These are phyloP conservation scores for Xestia xanthographa DNA, from an alignment of 2,888 invertebrate genomes.

Conservation along the genomic window DNA sequence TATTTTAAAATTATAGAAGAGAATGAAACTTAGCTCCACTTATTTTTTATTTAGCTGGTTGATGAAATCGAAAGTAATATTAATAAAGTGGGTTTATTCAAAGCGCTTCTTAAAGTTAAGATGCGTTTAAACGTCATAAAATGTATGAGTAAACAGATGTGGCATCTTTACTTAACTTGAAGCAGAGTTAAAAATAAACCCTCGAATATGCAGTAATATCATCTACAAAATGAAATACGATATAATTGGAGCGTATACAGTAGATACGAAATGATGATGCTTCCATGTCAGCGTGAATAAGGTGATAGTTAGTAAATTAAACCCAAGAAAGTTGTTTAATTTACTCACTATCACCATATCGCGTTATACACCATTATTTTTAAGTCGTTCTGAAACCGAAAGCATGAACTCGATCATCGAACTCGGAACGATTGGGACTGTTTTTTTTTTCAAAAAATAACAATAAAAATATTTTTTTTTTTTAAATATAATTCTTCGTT, in stretches of 20 bases:
- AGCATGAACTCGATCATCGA: no score
- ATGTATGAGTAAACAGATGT: not conserved
- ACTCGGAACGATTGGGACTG: no score
- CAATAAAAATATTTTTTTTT: no score
- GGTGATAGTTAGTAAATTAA: not conserved
- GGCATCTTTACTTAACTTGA: not conserved
- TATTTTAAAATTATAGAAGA: not conserved
- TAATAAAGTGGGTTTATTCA: not conserved
- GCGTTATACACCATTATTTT: no score
- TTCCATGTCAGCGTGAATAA: not conserved
- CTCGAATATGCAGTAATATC: conserved; percentile 14
- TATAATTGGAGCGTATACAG: not conserved
- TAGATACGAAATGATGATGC: not conserved
- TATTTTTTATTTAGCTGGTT: conserved; percentile 5
- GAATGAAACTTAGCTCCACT: not conserved
- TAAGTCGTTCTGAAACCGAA: no score
- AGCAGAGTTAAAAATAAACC: not conserved
- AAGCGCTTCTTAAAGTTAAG: not conserved
- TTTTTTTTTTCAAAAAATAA: no score
- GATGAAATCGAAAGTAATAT: not conserved
- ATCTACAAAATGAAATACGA: conserved; percentile 13
- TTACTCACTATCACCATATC: no score
- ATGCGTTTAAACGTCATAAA: not conserved
- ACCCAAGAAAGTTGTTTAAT: no score
- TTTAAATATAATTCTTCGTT: no score